These are phyloP conservation scores for Bugulina stolonifera DNA, from an alignment of 2,888 invertebrate species.

Conservation along the genomic window DNA sequence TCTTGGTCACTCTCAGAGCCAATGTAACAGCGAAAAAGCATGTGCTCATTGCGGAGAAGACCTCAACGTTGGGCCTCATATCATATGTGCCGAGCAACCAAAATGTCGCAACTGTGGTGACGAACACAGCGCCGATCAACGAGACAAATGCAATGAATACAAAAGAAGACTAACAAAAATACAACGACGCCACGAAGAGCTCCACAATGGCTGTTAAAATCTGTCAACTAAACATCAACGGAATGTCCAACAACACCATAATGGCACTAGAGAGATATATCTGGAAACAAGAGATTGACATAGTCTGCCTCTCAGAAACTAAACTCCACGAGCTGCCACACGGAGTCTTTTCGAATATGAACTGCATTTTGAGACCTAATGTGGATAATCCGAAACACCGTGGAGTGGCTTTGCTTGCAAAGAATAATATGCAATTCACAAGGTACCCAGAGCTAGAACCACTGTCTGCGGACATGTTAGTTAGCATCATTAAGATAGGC, in stretches of 20 bases:
- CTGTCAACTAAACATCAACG: slow-evolving; percentile 15
- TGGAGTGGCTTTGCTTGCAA: too few relatives aligned
- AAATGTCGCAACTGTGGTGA: background rate
- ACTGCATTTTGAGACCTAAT: background rate
- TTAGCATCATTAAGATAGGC: background rate
- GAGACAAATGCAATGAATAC: slow-evolving; percentile 23
- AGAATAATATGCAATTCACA: too few relatives aligned
- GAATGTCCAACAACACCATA: slow-evolving; percentile 18
- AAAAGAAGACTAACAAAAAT: slow-evolving; percentile 15
- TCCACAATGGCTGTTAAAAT: background rate
- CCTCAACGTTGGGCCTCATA: slow-evolving; percentile 4
- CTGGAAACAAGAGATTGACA: slow-evolving; percentile 4
- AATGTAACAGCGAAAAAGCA: slow-evolving; percentile 13
- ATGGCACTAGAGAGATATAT: slow-evolving; percentile 4
- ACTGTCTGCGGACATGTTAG: slow-evolving; percentile 16
- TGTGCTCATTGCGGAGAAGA: slow-evolving; percentile 19
- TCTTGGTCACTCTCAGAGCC: background rate
- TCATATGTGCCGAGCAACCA: slow-evolving; percentile 14
- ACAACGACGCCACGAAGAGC: background rate
- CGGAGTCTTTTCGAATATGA: background rate
- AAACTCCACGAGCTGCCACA: background rate
- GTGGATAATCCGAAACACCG: too few relatives aligned
- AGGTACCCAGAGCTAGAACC: slow-evolving; percentile 11
- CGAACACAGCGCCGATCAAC: background rate
- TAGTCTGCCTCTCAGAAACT: slow-evolving; percentile 12